A percentile compares a stretch with the other conserved stretches of the same genome.
Conservation (phyloP, 2,888 invertebrate genomes). For the Nasonia oneida region DNA sequence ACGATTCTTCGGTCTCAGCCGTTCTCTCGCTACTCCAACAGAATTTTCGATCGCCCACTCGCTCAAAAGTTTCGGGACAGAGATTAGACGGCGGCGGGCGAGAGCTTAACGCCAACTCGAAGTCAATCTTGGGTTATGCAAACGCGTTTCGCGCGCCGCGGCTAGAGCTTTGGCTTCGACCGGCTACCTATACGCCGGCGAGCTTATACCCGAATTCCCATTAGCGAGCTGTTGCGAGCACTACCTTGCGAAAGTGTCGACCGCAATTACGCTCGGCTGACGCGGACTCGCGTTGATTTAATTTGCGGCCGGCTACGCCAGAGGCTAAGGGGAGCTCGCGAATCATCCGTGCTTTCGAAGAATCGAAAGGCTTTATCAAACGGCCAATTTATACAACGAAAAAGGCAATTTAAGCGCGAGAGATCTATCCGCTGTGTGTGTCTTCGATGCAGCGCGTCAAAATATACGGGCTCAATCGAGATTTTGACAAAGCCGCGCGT, state of each 20-base stretch:
- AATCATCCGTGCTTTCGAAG: too few relatives aligned
- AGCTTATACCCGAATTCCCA: constrained; percentile 42
- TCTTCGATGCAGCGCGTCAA: neutral
- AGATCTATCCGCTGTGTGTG: neutral
- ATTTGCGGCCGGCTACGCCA: neutral
- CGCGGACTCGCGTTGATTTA: constrained; percentile 28
- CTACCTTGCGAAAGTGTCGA: constrained; percentile 30
- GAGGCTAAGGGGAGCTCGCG: too few relatives aligned
- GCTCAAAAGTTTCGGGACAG: constrained; percentile 40
- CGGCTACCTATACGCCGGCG: constrained; percentile 37
- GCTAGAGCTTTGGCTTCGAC: constrained; percentile 63
- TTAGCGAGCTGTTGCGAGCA: constrained; percentile 53
- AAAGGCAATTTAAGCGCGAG: neutral
- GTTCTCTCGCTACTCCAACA: constrained; percentile 1
- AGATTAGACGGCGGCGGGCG: constrained; percentile 34
- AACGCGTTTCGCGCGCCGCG: constrained; percentile 69
- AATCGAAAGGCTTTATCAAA: neutral
- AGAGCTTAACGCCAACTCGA: constrained; percentile 66
- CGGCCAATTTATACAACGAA: neutral
- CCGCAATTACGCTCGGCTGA: constrained; percentile 43
- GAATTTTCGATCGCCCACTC: constrained; percentile 52
- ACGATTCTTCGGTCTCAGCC: too few relatives aligned
- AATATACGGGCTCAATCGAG: neutral
- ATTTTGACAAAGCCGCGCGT: constrained; percentile 21
- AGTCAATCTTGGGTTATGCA: constrained; percentile 75